A percentile compares a stretch with the other conserved stretches of the same genome.
Evolutionary conservation across 2,888 invertebrate genomes (phyloP).

Genomic region (Erebia aethiops): DNA sequence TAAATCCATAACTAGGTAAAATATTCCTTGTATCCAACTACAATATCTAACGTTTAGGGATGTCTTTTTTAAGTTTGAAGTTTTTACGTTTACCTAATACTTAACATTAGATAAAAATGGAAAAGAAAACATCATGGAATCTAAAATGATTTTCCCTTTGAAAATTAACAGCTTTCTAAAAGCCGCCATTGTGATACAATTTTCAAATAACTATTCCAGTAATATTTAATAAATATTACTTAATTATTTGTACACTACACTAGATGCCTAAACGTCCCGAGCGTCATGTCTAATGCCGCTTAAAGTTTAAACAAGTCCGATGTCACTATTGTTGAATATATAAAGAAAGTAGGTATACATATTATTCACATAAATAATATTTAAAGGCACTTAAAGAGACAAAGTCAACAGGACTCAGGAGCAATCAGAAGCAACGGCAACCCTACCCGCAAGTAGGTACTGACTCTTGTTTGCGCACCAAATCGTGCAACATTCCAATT

Average conservation of each 20-base stretch:
- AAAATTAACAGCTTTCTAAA: too few species aligned
- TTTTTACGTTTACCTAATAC: neutral
- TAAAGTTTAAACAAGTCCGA: neutral
- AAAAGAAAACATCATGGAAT: too few species aligned
- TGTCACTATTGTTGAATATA: neutral
- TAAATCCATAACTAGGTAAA: constrained; percentile 27
- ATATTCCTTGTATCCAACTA: constrained; percentile 26
- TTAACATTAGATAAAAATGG: too few species aligned
- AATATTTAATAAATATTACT: too few species aligned
- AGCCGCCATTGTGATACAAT: too few species aligned
- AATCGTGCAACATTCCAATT: constrained; percentile 39
- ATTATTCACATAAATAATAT: neutral
- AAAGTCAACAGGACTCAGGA: constrained; percentile 18
- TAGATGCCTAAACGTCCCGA: too few species aligned
- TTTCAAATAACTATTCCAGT: too few species aligned
- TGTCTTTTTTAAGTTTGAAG: neutral
- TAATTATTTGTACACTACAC: too few species aligned
- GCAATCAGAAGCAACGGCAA: constrained; percentile 9
- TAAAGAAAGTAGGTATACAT: neutral
- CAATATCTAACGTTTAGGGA: constrained; percentile 17
- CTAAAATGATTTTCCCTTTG: too few species aligned
- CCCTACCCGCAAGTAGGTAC: constrained; percentile 23
- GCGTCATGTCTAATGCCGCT: too few species aligned
- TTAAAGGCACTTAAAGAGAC: constrained; percentile 10
- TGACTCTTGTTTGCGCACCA: constrained; percentile 36